Conservation (phyloP, 2,797 vertebrate genomes). For the Sebastes umbrosus region DNA sequence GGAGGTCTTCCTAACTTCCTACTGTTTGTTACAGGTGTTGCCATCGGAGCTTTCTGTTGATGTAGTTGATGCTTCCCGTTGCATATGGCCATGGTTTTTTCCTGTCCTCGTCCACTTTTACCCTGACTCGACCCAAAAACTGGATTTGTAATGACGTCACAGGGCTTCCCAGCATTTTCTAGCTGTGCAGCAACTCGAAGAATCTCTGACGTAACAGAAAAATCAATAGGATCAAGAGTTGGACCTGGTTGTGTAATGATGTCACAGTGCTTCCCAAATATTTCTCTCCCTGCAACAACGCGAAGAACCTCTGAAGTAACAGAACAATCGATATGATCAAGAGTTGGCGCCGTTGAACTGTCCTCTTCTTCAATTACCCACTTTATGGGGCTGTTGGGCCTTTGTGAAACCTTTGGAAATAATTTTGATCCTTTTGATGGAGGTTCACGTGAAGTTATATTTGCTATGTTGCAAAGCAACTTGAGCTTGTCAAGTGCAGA, state of each 20-base stretch:
- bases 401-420: conserved; percentile 52
- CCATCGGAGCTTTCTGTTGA: background rate
- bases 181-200: conserved; percentile 38
- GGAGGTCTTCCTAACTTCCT: conserved; percentile 2
- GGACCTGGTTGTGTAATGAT: background rate
- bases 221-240: background rate
- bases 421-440: conserved; percentile 10
- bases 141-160: background rate
- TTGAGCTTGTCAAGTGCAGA: background rate
- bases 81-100: conserved; percentile 66
- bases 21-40: background rate
- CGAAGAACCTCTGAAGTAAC: conserved; percentile 47
- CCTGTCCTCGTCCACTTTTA: conserved; percentile 20
- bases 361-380: conserved; percentile 76
- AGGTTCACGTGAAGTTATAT: background rate
- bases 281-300: conserved; percentile 52
- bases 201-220: conserved; percentile 39
- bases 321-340: conserved; percentile 21
- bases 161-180: conserved; percentile 3
- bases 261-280: background rate
- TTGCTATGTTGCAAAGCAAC: conserved; percentile 1
- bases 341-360: background rate
- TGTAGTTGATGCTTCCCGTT: conserved; percentile 63
- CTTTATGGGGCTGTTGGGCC: conserved; percentile 66
- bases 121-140: background rate